Evolutionary conservation across 2,113 vertebrate species (phyloP).

Genomic region (Trochalopteron elliotii): DNA sequence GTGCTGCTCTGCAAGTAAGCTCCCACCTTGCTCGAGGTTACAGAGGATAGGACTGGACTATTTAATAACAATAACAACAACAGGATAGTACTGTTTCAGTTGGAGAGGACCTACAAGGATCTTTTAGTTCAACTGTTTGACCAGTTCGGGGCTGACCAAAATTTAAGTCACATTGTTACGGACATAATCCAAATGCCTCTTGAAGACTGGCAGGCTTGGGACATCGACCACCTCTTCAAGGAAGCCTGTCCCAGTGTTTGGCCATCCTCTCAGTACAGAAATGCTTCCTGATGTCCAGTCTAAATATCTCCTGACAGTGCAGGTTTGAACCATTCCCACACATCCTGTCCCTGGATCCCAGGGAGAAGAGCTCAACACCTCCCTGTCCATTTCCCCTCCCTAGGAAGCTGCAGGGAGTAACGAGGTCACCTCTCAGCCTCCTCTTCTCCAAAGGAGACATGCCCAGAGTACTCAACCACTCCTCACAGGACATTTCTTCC

Average conservation of each 20-base stretch:
- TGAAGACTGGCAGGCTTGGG: background rate
- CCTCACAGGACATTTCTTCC: background rate
- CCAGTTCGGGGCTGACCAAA: background rate
- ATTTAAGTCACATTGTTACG: background rate
- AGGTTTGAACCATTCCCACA: accelerated
- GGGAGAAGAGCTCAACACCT: background rate
- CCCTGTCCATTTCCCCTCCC: background rate
- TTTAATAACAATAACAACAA: too few species aligned
- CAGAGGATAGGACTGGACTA: background rate
- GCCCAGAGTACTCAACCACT: background rate
- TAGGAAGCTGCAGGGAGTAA: background rate
- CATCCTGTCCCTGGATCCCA: background rate
- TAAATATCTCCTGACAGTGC: background rate
- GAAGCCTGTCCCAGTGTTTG: background rate
- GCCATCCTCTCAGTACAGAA: background rate
- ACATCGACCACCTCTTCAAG: accelerated
- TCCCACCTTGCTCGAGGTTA: background rate
- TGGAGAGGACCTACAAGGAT: background rate
- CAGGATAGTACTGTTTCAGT: background rate
- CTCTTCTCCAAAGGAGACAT: background rate
- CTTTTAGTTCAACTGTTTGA: background rate
- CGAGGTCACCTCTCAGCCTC: accelerated
- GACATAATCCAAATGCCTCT: background rate
- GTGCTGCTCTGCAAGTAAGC: accelerated
- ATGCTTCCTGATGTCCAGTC: background rate